These are phyloP conservation scores for Phymanthus crucifer DNA, from an alignment of 92 coral and sea anemone genomes.

Conservation along the genomic window DNA sequence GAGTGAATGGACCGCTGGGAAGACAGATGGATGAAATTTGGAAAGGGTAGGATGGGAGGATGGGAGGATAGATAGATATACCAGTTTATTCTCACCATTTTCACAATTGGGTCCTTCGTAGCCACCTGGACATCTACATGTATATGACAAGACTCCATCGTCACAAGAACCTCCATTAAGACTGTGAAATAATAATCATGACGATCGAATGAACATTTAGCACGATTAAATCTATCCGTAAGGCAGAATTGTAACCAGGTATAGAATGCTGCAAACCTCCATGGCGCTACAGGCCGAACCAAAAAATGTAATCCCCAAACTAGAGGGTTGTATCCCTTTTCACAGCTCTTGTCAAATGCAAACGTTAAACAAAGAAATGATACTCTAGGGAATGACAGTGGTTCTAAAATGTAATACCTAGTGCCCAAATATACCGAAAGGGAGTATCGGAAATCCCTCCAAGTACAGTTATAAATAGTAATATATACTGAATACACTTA, in stretches of 20 bases:
- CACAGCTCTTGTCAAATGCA: no score
- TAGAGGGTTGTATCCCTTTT: no score
- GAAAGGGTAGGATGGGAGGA: no score
- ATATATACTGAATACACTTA: constrained; percentile 34
- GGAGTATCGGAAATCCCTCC: no score
- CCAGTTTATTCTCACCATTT: constrained; percentile 19
- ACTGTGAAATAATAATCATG: constrained; percentile 12
- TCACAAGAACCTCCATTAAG: constrained; percentile 51
- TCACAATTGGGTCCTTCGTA: constrained; percentile 54
- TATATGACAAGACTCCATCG: constrained; percentile 56
- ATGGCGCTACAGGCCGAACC: no score
- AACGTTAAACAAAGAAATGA: no score
- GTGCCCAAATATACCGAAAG: no score
- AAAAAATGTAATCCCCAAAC: no score
- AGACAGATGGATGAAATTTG: no score
- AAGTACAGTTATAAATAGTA: no score
- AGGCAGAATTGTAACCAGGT: neutral
- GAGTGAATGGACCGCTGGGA: neutral
- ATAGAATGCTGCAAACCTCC: neutral
- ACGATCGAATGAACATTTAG: neutral
- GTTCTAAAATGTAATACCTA: no score
- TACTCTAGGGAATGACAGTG: no score
- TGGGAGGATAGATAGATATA: neutral
- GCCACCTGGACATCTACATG: constrained; percentile 57
- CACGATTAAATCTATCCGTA: neutral